These are phyloP conservation scores for Leucozona laternaria DNA, from an alignment of 2,888 invertebrate genomes.

Conservation along the genomic window DNA sequence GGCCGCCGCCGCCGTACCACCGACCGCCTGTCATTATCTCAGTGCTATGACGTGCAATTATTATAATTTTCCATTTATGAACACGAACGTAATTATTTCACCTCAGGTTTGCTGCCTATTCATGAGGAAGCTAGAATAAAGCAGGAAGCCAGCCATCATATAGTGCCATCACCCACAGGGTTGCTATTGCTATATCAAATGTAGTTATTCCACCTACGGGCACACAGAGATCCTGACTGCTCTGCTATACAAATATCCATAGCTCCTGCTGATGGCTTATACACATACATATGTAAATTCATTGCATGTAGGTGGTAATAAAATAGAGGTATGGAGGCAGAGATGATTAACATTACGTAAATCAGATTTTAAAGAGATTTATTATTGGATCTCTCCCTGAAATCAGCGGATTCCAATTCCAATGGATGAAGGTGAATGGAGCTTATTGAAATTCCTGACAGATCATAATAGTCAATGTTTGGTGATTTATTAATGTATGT, in stretches of 20 bases:
- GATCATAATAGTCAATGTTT: constrained; percentile 61
- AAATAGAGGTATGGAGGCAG: background rate
- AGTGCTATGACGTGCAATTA: constrained; percentile 62
- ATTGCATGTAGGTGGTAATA: background rate
- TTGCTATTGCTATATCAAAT: background rate
- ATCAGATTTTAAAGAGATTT: constrained; percentile 75
- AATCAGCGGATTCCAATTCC: constrained; percentile 24
- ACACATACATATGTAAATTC: background rate
- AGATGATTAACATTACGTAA: constrained; percentile 73
- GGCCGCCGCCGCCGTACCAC: background rate
- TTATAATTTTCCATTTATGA: constrained; percentile 72
- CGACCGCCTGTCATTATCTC: constrained; percentile 58
- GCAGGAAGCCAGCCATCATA: constrained; percentile 12
- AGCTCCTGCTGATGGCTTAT: background rate
- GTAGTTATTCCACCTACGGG: background rate
- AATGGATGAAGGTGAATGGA: constrained; percentile 53
- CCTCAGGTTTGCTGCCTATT: constrained; percentile 69
- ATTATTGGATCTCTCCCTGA: constrained; percentile 64
- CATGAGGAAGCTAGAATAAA: constrained; percentile 51
- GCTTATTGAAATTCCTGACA: constrained; percentile 73
- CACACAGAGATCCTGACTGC: constrained; percentile 37
- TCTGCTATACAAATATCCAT: background rate
- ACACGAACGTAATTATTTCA: constrained; percentile 73
- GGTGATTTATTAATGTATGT: constrained; percentile 61
- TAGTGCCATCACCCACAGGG: background rate